phyloP scores from a whole-genome alignment of 2,113 vertebrate species.

The Thomomys bottae region DNA sequence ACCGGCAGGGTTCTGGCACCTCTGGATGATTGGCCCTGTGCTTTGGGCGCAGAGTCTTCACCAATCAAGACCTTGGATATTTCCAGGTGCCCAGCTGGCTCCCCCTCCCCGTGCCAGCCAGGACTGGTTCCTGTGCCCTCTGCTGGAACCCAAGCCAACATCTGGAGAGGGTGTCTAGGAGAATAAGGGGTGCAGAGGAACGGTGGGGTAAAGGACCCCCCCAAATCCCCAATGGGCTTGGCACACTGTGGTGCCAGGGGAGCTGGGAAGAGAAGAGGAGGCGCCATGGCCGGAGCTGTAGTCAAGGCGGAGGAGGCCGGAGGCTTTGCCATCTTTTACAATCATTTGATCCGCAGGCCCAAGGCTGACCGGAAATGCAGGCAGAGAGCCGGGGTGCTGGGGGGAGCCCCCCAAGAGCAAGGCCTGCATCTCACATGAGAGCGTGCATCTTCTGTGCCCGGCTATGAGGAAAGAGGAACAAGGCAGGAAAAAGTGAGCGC shows the following conservation, averaged over 20 bases:
- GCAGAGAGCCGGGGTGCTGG: background rate
- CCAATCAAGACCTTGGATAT: too few relatives aligned
- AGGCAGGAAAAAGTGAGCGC: too few relatives aligned
- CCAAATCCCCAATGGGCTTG: too few relatives aligned
- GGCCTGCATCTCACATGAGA: constrained; percentile 58
- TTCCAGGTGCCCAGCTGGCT: background rate
- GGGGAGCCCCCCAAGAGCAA: background rate
- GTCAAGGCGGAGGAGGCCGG: background rate
- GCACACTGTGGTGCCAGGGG: too few relatives aligned
- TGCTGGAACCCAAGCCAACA: background rate
- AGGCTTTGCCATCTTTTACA: constrained; percentile 47
- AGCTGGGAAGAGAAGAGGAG: background rate
- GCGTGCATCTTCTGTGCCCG: constrained; percentile 55
- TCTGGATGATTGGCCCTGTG: background rate
- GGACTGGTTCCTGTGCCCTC: background rate
- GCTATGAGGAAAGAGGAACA: constrained; percentile 37
- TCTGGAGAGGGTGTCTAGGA: background rate
- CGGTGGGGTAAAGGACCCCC: too few relatives aligned
- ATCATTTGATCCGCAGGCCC: constrained; percentile 55
- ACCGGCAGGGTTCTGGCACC: background rate
- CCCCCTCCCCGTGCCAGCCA: background rate
- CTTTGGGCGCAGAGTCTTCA: background rate
- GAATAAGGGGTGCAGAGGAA: background rate
- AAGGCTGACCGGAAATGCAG: background rate
- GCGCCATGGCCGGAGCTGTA: background rate